These are phyloP conservation scores for Hypsopygia costalis DNA, from an alignment of 2,888 invertebrate species.

Conservation along the genomic window DNA sequence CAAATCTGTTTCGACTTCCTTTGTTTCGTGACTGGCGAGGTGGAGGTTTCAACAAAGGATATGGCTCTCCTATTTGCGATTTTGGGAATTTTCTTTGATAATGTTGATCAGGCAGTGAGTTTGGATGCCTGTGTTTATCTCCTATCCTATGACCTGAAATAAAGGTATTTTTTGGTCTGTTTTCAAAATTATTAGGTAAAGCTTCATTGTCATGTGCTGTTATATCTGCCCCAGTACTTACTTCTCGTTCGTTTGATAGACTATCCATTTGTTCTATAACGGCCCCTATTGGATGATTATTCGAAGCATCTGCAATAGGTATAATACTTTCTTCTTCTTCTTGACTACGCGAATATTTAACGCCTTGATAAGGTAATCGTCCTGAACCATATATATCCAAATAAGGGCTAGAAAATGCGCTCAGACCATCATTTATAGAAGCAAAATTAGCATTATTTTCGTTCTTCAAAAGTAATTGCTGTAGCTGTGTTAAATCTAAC, in stretches of 20 bases:
- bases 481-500: conserved; percentile 59
- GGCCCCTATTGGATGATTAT: conserved; percentile 68
- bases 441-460: conserved; percentile 45
- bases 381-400: conserved; percentile 55
- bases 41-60: conserved; percentile 69
- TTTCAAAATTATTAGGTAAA: conserved; percentile 36
- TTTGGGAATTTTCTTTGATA: conserved; percentile 58
- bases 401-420: conserved; percentile 48
- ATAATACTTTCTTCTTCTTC: conserved; percentile 68
- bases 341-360: conserved; percentile 72
- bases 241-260: conserved; percentile 43
- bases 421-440: conserved; percentile 42
- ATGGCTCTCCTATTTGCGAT: conserved; percentile 53
- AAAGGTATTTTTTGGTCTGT: conserved; percentile 42
- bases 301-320: conserved; percentile 65
- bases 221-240: conserved; percentile 38
- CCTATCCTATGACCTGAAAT: conserved; percentile 36
- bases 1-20: conserved; percentile 37
- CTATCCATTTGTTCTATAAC: conserved; percentile 65
- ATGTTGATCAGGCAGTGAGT: conserved; percentile 44
- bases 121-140: conserved; percentile 53
- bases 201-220: conserved; percentile 45
- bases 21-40: conserved; percentile 46
- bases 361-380: conserved; percentile 61
- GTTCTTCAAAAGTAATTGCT: conserved; percentile 55